Percentiles rank a stretch among this genome's conserved stretches.
Conservation (phyloP, 2,888 invertebrate genomes). For the Meandrusa payeni region DNA sequence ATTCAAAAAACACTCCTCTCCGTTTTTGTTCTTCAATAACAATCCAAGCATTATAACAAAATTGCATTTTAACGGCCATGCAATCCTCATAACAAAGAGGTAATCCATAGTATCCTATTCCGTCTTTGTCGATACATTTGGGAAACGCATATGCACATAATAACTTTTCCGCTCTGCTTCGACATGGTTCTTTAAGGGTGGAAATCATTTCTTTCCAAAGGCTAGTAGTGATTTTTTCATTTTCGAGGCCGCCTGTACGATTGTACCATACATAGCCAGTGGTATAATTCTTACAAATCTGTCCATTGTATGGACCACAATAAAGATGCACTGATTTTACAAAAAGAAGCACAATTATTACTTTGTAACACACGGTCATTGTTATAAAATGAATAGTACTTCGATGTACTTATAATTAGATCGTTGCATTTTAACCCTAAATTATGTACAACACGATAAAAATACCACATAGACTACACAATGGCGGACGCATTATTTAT, state of each 20-base stretch:
- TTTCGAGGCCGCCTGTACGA: slow-evolving; percentile 86
- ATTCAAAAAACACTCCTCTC: slow-evolving; percentile 88
- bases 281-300: slow-evolving; percentile 87
- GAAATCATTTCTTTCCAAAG: slow-evolving; percentile 93
- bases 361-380: slow-evolving; percentile 57
- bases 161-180: slow-evolving; percentile 93
- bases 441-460: slow-evolving; percentile 42
- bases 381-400: slow-evolving; percentile 47
- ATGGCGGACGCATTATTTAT: slow-evolving; percentile 70
- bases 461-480: slow-evolving; percentile 53
- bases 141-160: slow-evolving; percentile 96
- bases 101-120: slow-evolving; percentile 83
- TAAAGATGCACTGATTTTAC: slow-evolving; percentile 82
- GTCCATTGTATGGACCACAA: slow-evolving; percentile 93
- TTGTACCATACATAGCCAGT: slow-evolving; percentile 90
- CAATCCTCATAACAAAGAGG: slow-evolving; percentile 97
- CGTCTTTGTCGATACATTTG: slow-evolving; percentile 86
- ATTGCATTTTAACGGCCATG: slow-evolving; percentile 92
- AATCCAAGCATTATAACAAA: slow-evolving; percentile 97
- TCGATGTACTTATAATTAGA: slow-evolving; percentile 49
- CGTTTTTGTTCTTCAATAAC: slow-evolving; percentile 93
- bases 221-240: slow-evolving; percentile 91
- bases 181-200: slow-evolving; percentile 90
- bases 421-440: slow-evolving; percentile 61
- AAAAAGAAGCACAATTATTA: slow-evolving; percentile 60